Conservation (phyloP, 2,888 invertebrate species). For the Octonoba sinensis region DNA sequence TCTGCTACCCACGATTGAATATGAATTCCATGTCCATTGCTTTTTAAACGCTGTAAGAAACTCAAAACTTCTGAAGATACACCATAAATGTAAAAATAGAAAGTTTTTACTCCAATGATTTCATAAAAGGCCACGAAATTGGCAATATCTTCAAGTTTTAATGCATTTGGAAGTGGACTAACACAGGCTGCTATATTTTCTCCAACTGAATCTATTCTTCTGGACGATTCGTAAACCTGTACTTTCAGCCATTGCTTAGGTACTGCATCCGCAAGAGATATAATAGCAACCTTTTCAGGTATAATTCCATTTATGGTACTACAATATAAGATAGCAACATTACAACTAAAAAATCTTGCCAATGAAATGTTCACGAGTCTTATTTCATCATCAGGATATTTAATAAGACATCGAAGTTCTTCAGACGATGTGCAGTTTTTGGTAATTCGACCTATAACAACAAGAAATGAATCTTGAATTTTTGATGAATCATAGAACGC, state of each 20-base stretch:
- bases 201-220: neutral
- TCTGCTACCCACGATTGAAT: conserved; percentile 8
- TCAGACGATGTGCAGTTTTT: neutral
- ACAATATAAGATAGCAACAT: conserved; percentile 10
- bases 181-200: conserved; percentile 17
- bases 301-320: neutral
- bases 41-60: neutral
- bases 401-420: conserved; percentile 25
- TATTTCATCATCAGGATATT: conserved; percentile 23
- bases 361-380: conserved; percentile 5
- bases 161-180: neutral
- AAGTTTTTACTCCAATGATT: conserved; percentile 10
- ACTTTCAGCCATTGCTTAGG: conserved; percentile 29
- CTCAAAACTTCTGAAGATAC: neutral
- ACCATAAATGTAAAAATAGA: conserved; percentile 23
- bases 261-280: conserved; percentile 3
- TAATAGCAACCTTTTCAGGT: conserved; percentile 14
- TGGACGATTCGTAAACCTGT: neutral
- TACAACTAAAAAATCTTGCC: neutral
- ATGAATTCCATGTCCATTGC: conserved; percentile 5
- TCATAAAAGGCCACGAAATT: conserved; percentile 24
- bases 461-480: neutral
- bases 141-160: neutral
- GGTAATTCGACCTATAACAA: conserved; percentile 13
- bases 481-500: conserved; percentile 8